Conservation (phyloP, 2,888 invertebrate genomes). For the Thelaira solivaga region DNA sequence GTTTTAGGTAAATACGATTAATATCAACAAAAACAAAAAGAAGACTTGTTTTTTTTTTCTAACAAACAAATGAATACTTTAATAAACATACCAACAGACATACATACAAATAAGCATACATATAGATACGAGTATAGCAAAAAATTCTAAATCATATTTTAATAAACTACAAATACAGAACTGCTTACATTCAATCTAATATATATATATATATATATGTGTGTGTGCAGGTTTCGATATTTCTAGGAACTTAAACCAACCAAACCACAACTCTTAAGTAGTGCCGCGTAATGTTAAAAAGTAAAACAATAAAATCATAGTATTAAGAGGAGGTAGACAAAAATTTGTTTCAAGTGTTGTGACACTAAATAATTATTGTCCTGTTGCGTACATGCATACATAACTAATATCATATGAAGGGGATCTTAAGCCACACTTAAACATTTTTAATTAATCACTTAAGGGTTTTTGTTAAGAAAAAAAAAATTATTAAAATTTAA, state of each 20-base stretch:
- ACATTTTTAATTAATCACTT: conserved; percentile 40
- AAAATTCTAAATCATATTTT: conserved; percentile 46
- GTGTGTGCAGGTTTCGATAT: neutral
- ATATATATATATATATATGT: neutral
- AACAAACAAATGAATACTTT: conserved; percentile 6
- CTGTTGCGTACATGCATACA: neutral
- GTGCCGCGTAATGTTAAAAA: neutral
- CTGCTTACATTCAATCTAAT: neutral
- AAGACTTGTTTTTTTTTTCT: too few relatives aligned
- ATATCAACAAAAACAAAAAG: neutral
- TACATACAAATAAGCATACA: neutral
- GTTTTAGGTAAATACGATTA: conserved; percentile 82
- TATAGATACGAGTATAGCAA: neutral
- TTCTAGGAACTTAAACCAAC: conserved; percentile 36
- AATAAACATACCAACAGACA: neutral
- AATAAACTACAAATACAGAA: conserved; percentile 8
- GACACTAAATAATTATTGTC: conserved; percentile 47
- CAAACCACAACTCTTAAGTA: conserved; percentile 43
- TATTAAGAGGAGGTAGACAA: conserved; percentile 50
- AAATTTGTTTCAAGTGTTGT: conserved; percentile 46
- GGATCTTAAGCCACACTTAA: conserved; percentile 41
- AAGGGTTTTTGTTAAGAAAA: conserved; percentile 4
- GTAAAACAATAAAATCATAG: conserved; percentile 29
- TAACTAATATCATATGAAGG: conserved; percentile 19
- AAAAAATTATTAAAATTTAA: neutral